Base-by-base conservation (phyloP, 1,140 invertebrate genomes). In the Zaprionus africanus region DNA sequence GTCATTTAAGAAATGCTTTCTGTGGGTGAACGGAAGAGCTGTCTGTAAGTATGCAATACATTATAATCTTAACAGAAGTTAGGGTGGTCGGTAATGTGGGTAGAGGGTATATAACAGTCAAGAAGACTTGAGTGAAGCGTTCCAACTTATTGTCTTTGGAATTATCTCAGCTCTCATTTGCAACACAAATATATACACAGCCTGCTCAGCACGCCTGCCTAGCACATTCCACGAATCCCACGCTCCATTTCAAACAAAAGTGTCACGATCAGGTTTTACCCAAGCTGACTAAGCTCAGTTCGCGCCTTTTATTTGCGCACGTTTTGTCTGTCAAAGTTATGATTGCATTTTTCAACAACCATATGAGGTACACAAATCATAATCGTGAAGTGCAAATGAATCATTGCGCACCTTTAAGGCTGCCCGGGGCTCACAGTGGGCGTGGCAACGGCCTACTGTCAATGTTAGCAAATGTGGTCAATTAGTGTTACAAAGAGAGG, bases 401-500 rank as follows among this genome's bases (percentile, higher is more conserved):
- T 34, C 31, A 34, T 34, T 34, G 9, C 9, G 9, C 31, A 3
- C 4, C 31, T 34, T 34, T 34, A 11, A 34, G 9, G 31, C 9
- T 34, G 31, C 31, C 31, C 9, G 31, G 9, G 31, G 31, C 0
- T 0, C 0, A 1, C 15, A 12, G 6, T 6, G 41, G 15, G 6
- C n/a, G 2, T 46, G 41, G 41, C 41, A 9, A 7, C n/a, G 4
- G 36, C 36, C 34, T 34, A 57, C 54, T 22, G 41, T 24, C 51
- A 38, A 64, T 72, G 69, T 41, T 53, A 51, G 53, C 65, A 71
- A 84, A 75, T 81, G 79, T 70, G 84, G 84, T 75, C 83, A 87
- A 87, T 87, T 87, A 87, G 83, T 88, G 60, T 76, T 78, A 88
- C 84, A 83, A 74, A 73, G 71, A 66, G 58, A 54, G 46, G 22